Conservation (phyloP, 2,113 vertebrate genomes). For the Camelus bactrianus region DNA sequence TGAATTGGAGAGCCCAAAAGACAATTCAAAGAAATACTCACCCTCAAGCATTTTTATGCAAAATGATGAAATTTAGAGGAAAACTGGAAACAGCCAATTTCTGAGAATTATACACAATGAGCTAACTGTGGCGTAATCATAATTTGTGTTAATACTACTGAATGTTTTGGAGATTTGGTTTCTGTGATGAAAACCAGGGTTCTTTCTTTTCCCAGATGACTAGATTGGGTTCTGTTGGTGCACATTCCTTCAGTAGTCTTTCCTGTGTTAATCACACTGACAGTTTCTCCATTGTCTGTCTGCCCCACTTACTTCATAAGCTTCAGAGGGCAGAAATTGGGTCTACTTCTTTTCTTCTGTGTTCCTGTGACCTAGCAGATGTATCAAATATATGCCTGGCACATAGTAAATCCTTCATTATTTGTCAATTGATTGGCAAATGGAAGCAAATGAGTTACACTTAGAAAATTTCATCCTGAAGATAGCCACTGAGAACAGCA, state of each 20-base stretch:
- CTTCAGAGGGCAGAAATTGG: not conserved
- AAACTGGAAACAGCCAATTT: slow-evolving; percentile 58
- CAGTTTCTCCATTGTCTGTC: not conserved
- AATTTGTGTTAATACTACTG: slow-evolving; percentile 46
- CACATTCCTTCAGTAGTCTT: not conserved
- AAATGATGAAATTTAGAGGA: slow-evolving; percentile 18
- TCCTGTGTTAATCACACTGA: not conserved
- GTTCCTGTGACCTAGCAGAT: not conserved
- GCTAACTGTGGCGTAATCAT: not conserved
- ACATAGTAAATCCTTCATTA: not conserved
- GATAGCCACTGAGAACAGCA: not conserved
- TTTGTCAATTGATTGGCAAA: not conserved
- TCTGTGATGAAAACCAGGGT: slow-evolving; percentile 14
- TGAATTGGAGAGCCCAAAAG: not conserved
- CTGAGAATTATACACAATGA: slow-evolving; percentile 41
- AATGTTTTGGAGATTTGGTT: not conserved
- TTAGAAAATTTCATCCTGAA: not conserved
- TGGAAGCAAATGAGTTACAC: not conserved
- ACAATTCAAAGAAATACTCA: not conserved
- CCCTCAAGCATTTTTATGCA: slow-evolving; percentile 55
- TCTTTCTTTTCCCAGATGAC: not conserved
- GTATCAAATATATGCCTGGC: not conserved
- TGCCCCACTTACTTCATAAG: not conserved
- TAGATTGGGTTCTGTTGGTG: not conserved
- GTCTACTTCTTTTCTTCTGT: not conserved